Base-by-base conservation (phyloP, 2,797 vertebrate species). In the Lindbergichthys nudifrons region DNA sequence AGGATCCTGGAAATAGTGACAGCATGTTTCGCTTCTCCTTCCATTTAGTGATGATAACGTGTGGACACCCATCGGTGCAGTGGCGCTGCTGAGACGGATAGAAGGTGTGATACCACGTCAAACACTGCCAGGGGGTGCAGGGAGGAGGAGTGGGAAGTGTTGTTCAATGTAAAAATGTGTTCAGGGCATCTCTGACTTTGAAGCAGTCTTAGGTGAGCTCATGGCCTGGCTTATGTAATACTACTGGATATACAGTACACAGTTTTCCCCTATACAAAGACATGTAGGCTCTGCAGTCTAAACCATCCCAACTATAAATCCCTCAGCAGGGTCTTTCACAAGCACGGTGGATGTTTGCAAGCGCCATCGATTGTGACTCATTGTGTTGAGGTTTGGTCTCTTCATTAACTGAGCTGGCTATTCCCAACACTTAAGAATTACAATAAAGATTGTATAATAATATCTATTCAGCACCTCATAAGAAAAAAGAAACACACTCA, bases 181-280 rank as follows among this genome's bases (percentile, higher is more conserved):
- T 69, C 12, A 63, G 47, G 45, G 53, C 26, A 53, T 78, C 21
- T 72, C 58, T 72, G 67, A 56, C 46, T 80, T 80, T 87, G 26
- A 86, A 74, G 67, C 52, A 46, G 36, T 58, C 42, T 61, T 52
- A 65, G 60, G 75, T 71, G 75, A 65, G 73, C 36, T 50, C 60
- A 59, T 63, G 32, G 19, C 54, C 54, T n/a, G 39, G 48, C 65
- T 75, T 69, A 75, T 59, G 65, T 41, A 76, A 81, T 56, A 19
- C 18, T n/a, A 6, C 56, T 32, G 10, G 19, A 64, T 53, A 14
- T 63, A 51, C 18, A 36, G 30, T 32, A 50, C 51, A 43, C 54
- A 7, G 14, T 14, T 65, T 56, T 16, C 19, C 48, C 41, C 47
- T 1, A 64, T 45, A 50, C 43, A 51, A 32, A 70, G 48, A 21